These are phyloP conservation scores for Meda fulgida DNA, from an alignment of 2,797 vertebrate species.

Conservation along the genomic window DNA sequence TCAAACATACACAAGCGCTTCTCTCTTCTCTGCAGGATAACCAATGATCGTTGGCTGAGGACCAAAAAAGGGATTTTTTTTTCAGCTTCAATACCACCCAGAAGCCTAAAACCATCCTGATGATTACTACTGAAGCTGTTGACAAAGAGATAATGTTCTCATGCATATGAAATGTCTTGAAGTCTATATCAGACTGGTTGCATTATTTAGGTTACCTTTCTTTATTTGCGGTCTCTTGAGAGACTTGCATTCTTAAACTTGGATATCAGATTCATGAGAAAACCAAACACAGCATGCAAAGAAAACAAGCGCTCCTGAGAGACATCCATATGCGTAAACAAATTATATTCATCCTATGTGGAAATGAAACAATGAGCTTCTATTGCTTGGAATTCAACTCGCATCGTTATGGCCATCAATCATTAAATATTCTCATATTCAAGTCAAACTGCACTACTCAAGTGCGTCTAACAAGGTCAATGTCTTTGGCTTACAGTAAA, in stretches of 20 bases:
- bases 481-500: constrained; percentile 60
- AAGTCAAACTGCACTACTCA: not conserved
- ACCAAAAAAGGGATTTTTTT: constrained; percentile 65
- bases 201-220: constrained; percentile 60
- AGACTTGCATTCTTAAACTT: constrained; percentile 47
- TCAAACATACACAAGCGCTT: constrained; percentile 56
- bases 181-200: constrained; percentile 49
- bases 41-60: constrained; percentile 58
- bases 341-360: constrained; percentile 48
- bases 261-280: constrained; percentile 65
- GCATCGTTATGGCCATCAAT: constrained; percentile 47
- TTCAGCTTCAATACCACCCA: constrained; percentile 61
- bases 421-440: constrained; percentile 39
- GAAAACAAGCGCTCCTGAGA: constrained; percentile 66
- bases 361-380: constrained; percentile 61
- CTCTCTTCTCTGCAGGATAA: constrained; percentile 54
- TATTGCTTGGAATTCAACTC: constrained; percentile 37
- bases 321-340: constrained; percentile 59
- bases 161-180: constrained; percentile 59
- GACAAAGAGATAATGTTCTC: constrained; percentile 77
- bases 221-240: constrained; percentile 61
- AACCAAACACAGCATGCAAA: constrained; percentile 55
- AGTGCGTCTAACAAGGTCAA: constrained; percentile 65
- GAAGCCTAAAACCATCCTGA: constrained; percentile 63
- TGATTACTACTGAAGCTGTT: constrained; percentile 61